phyloP scores from a whole-genome alignment of 1,140 invertebrate genomes.

The Plodia interpunctella region DNA sequence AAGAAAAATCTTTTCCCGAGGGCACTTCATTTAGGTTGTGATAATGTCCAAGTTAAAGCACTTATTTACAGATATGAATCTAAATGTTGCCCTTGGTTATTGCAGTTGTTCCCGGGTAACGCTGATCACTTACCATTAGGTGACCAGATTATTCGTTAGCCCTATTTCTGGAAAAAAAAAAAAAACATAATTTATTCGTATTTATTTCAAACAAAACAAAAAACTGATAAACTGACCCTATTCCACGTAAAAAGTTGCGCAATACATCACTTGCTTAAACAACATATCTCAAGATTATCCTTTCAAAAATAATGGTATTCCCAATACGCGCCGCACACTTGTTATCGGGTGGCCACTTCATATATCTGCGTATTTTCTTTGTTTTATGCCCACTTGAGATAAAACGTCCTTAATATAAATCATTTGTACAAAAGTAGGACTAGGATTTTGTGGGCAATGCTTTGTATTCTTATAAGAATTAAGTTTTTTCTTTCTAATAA shows the following conservation, averaged over 20 bases:
- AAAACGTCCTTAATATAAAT: neutral
- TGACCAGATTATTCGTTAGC: too few species aligned
- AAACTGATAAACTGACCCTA: neutral
- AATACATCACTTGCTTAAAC: constrained; percentile 34
- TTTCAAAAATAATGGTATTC: constrained; percentile 29
- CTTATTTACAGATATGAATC: too few species aligned
- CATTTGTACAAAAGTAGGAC: neutral
- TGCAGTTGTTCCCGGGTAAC: too few species aligned
- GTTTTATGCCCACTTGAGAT: constrained; percentile 19
- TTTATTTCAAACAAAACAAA: too few species aligned
- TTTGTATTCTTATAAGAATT: neutral
- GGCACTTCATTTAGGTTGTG: too few species aligned
- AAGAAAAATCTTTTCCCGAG: too few species aligned
- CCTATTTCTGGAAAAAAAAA: too few species aligned
- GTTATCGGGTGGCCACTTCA: constrained; percentile 32
- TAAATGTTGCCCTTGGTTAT: too few species aligned
- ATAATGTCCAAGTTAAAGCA: too few species aligned
- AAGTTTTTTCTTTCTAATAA: neutral
- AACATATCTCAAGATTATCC: constrained; percentile 37
- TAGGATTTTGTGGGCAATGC: neutral
- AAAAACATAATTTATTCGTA: too few species aligned
- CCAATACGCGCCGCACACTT: constrained; percentile 28
- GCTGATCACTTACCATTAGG: too few species aligned
- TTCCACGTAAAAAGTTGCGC: constrained; percentile 27
- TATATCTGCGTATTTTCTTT: constrained; percentile 32